A percentile compares a stretch with the other conserved stretches of the same genome.
These are phyloP conservation scores for Carlito syrichta DNA, from an alignment of 2,113 vertebrate species.

Conservation along the genomic window DNA sequence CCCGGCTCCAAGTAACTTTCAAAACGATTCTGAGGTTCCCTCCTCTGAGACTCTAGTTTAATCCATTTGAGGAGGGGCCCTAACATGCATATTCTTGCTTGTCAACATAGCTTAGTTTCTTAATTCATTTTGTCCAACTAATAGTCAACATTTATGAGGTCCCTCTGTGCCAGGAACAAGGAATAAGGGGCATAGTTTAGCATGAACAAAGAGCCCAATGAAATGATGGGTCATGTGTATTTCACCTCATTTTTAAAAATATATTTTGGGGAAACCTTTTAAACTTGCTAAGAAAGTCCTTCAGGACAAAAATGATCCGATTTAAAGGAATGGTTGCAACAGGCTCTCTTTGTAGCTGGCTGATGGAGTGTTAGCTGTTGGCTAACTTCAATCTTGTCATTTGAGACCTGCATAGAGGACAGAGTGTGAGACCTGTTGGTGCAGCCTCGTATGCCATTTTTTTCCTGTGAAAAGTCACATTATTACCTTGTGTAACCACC, in stretches of 20 bases:
- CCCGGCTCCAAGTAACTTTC: no score
- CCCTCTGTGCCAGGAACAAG: fast-evolving
- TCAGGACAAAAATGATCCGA: fast-evolving
- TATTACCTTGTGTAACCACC: no score
- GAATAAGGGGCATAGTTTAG: fast-evolving
- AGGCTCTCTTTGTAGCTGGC: no score
- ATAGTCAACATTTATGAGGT: fast-evolving
- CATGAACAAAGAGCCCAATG: neutral
- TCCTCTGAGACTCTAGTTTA: neutral
- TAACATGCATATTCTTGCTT: fast-evolving
- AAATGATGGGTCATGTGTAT: fast-evolving
- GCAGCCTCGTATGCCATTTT: fast-evolving
- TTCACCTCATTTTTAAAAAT: neutral
- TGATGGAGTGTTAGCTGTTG: fast-evolving
- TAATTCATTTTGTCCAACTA: no score
- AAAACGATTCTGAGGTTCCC: neutral
- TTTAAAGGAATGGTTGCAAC: no score
- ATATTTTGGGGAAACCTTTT: neutral
- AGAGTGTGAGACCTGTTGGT: fast-evolving
- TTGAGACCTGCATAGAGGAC: fast-evolving
- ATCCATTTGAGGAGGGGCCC: neutral
- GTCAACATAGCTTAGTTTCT: fast-evolving
- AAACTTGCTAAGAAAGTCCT: no score
- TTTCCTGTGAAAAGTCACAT: neutral
- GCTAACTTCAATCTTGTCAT: neutral